These are phyloP conservation scores for Melierax canorus DNA, from an alignment of 2,113 vertebrate genomes.

Conservation along the genomic window DNA sequence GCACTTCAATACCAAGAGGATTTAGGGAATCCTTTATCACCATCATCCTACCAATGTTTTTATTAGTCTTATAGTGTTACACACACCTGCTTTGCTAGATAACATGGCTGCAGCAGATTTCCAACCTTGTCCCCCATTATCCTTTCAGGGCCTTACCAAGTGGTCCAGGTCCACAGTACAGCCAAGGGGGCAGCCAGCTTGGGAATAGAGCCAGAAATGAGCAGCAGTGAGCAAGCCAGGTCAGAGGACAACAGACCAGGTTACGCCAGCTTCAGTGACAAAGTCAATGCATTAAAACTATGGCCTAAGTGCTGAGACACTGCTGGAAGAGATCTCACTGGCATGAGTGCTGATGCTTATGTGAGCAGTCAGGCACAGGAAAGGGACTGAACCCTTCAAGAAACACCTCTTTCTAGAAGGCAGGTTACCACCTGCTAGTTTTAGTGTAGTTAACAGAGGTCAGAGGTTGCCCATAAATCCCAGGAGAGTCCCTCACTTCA, in stretches of 20 bases:
- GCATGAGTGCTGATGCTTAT: background rate
- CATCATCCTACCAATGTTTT: background rate
- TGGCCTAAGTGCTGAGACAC: background rate
- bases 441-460: background rate
- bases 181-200: background rate
- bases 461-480: background rate
- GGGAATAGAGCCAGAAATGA: background rate
- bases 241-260: background rate
- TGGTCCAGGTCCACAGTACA: background rate
- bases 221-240: background rate
- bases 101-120: background rate
- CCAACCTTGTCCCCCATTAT: background rate
- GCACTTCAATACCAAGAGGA: background rate
- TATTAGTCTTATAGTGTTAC: background rate
- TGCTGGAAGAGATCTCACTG: background rate
- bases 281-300: background rate
- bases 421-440: background rate
- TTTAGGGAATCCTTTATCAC: background rate
- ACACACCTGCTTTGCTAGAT: background rate
- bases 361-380: background rate
- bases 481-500: background rate
- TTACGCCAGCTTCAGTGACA: background rate
- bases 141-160: background rate
- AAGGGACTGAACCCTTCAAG: background rate
- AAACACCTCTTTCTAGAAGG: background rate